Base-by-base conservation (phyloP, 1,140 invertebrate species). In the Euura lappo region DNA sequence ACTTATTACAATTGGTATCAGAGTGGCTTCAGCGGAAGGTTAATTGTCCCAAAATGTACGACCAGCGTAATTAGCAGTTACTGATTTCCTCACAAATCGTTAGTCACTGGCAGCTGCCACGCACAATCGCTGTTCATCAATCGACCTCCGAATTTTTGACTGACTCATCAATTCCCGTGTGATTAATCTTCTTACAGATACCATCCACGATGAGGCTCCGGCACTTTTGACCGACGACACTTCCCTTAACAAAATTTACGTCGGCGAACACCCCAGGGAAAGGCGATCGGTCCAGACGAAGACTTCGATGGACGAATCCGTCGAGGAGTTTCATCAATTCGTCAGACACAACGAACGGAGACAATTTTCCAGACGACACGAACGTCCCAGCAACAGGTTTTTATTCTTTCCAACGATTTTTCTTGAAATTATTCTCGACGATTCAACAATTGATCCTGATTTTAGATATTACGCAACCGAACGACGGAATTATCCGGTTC, bases 221-320 rank as follows among this genome's bases (percentile, higher is more conserved):
- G 13, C 68, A 4, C 71, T 76, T 43, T 68, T 79, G 69, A 75
- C 60, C 42, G 80, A 81, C 51, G 76, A 81, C 69, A 78, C 44
- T 71, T 77, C 75, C 6, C 45, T 68, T n/a, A 74, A 42, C 65
- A 74, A 76, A 69, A 70, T 82, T 47, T 79, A 83, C 67, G 75
- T 79, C 43, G 81, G 76, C 8, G 72, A 76, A 13, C 76, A 73
- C 66, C 60, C 51, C 45, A 60, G 51, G 51, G 68, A 76, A 44
- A 79, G 83, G n/a, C 77, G 83, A 69, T 80, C 80, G 44, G 71
- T 81, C 69, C 76, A 71, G 43, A 70, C 76, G 69, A 79, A 79
- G 69, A 79, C 69, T 68, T 77, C 71, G 6, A 4, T 75, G 44
- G 79, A 83, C 43, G 43, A 72, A 68, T 71, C 70, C n/a, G 69